Base-by-base conservation (phyloP, 2,888 invertebrate genomes). In the Atethmia centrago region DNA sequence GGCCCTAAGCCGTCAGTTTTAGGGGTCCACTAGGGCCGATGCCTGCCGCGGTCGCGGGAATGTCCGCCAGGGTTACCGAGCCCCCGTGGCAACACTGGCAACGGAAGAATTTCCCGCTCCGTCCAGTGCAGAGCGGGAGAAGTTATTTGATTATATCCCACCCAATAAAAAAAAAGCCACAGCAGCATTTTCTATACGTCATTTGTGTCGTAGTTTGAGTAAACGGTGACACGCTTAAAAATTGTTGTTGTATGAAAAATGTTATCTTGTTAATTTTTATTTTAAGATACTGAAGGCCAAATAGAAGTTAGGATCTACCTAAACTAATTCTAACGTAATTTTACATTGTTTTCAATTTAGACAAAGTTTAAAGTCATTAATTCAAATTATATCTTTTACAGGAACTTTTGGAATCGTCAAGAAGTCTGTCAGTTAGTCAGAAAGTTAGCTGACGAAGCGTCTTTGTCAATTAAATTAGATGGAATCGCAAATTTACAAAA, bases 311-410 rank as follows among this genome's bases (percentile, higher is more conserved):
- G 25, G 36, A 28, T 25, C 19, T 31, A 51, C 14, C 19, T 42
- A 51, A 68, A 4, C 19, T 28, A 51, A 68, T 45, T 28, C 49
- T n/a, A 56, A 51, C 9, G 12, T 10, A n/a, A n/a, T 55, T 76
- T 31, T n/a, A 42, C 36, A 12, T 62, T 75, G 19, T 62, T 77
- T 71, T n/a, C 51, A 58, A 21, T 40, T 63, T n/a, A 31, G 31
- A n/a, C 8, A 45, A 56, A 45, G 51, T 53, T 47, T 58, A 63
- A 51, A 51, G 63, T 53, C 49, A 77, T 76, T 58, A 51, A 77
- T 76, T 77, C 63, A 62, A 76, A 76, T 76, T 69, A 76, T 25
- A 63, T 3, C 14, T 25, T 51, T 76, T 47, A 28, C 16, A 51
- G 7, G 21, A 51, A 63, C 40, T 76, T 74, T 55, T 66, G n/a